These are phyloP conservation scores for Chloroceryle inda DNA, from an alignment of 2,797 vertebrate genomes.

Conservation along the genomic window DNA sequence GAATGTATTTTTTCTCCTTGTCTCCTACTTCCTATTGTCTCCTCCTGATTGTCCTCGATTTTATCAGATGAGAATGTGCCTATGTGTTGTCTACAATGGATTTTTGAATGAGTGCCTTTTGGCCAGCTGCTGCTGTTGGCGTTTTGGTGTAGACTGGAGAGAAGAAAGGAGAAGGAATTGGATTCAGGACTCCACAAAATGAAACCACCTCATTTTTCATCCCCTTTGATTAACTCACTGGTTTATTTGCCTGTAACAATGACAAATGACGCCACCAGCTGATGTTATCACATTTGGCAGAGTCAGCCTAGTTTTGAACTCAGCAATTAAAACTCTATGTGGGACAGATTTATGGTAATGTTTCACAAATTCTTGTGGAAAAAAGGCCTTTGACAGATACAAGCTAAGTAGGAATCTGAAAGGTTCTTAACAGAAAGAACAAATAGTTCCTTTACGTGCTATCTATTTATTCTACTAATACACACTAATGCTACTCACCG, in stretches of 20 bases:
- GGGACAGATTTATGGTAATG: conserved; percentile 44
- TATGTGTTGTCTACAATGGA: not conserved
- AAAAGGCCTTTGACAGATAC: conserved; percentile 9
- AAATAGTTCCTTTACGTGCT: not conserved
- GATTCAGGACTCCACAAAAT: not conserved
- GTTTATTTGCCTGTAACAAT: conserved; percentile 70
- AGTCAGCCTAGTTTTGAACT: conserved; percentile 33
- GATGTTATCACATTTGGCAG: conserved; percentile 69
- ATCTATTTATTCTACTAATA: not conserved
- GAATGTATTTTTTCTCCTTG: not conserved
- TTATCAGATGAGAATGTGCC: conserved; percentile 19
- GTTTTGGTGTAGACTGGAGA: conserved; percentile 29
- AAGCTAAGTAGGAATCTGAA: not conserved
- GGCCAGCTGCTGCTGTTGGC: conserved; percentile 49
- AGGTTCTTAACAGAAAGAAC: not conserved
- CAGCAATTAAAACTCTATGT: conserved; percentile 1
- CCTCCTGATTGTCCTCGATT: conserved; percentile 11
- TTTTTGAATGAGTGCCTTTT: conserved; percentile 45
- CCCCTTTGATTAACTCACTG: conserved; percentile 47
- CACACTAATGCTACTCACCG: not conserved
- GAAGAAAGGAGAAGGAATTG: not conserved
- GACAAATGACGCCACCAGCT: conserved; percentile 62
- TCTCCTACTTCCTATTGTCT: not conserved
- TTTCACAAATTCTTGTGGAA: not conserved
- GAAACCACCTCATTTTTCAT: conserved; percentile 65